Base-by-base conservation (phyloP, 2,888 invertebrate species). In the Asteroscopus sphinx region DNA sequence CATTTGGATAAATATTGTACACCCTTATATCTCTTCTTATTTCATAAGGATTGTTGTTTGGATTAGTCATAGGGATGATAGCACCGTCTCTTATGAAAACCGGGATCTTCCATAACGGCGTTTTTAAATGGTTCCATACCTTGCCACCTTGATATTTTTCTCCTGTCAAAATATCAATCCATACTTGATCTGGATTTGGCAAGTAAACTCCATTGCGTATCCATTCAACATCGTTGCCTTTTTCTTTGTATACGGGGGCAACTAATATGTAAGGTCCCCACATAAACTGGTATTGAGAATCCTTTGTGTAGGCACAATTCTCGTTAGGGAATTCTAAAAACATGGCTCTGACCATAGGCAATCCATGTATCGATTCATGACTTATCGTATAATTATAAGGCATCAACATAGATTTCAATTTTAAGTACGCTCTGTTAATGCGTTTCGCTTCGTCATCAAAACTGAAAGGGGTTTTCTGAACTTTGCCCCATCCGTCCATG, bases 271-370 rank as follows among this genome's bases (percentile, higher is more conserved):
- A 82, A n/a, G 92, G 89, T 5, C 93, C 93, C 93, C 93, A 94
- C 93, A 93, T 93, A 62, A 76, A 94, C 63, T 94, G 93, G 58
- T 94, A 94, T 60, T 92, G 90, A n/a, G 89, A 89, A 70, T 89
- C 88, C 32, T 79, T 86, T 2, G 92, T 91, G 51, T 86, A 86
- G 2, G 86, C 88, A 25, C 79, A 52, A 5, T 28, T 69, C 68
- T 89, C 89, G 17, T 84, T 63, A 1, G 92, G 89, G 55, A 88
- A 93, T 76, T 93, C 92, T 16, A 94, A 73, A 46, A 92, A 91
- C 91, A 93, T 93, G 2, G 91, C 93, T 69, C 93, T 85, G 2
- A 93, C 62, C 93, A 93, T 92, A 9, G 93, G 93, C 17, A 91
- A 65, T 1, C 89, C 90, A 35, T 82, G 68, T 36, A 80, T 85